A percentile compares a stretch with the other conserved stretches of the same genome.
Evolutionary conservation across 2,797 vertebrate species (phyloP).

Genomic region (Chaetodon trifasciatus): DNA sequence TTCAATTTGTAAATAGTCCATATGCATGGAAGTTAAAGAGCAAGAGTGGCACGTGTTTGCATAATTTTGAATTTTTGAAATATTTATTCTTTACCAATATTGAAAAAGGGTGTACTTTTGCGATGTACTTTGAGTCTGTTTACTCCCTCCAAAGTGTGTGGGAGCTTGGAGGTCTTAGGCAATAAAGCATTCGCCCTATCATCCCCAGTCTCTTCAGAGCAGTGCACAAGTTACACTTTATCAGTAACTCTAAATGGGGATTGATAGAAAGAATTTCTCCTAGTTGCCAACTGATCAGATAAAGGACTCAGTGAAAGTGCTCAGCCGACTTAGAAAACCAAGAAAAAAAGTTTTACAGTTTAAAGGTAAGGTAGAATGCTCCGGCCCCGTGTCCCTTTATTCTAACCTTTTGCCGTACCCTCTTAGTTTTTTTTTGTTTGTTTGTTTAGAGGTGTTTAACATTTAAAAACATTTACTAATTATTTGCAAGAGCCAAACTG

Average conservation of each 20-base stretch:
- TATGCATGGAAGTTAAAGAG: constrained; percentile 97
- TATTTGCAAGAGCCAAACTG: constrained; percentile 86
- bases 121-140: constrained; percentile 91
- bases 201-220: constrained; percentile 64
- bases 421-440: constrained; percentile 68
- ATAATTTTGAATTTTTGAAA: constrained; percentile 97
- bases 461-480: constrained; percentile 80
- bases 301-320: constrained; percentile 63
- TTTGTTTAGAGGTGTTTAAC: constrained; percentile 77
- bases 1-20: constrained; percentile 99
- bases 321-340: constrained; percentile 45
- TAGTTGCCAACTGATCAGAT: constrained; percentile 64
- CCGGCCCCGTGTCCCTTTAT: constrained; percentile 58
- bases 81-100: constrained; percentile 99
- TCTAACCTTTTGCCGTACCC: constrained; percentile 69
- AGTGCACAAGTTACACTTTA: constrained; percentile 65
- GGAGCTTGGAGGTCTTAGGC: constrained; percentile 73
- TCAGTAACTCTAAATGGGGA: constrained; percentile 64
- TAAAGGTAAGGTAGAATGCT: constrained; percentile 64
- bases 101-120: constrained; percentile 92
- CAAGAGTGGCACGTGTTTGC: constrained; percentile 99
- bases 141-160: constrained; percentile 65
- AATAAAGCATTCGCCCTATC: constrained; percentile 70
- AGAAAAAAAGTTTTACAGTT: constrained; percentile 55
- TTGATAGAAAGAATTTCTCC: constrained; percentile 53